These are phyloP conservation scores for Gonioctena quinquepunctata DNA, from an alignment of 1,140 invertebrate species.

Conservation along the genomic window DNA sequence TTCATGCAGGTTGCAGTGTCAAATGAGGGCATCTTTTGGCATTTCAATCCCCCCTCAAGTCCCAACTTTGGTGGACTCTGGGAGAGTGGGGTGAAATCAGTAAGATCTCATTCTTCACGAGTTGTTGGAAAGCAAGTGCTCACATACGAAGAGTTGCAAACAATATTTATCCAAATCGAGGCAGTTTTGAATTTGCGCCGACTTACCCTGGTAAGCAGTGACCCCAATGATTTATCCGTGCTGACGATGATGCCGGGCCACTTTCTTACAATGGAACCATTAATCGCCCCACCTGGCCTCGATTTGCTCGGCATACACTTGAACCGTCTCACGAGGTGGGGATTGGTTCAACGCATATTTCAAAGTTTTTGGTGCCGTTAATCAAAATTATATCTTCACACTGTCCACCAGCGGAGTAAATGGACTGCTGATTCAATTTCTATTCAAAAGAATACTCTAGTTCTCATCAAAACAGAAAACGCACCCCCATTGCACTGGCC, in stretches of 20 bases:
- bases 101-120: background rate
- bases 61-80: slow-evolving; percentile 20
- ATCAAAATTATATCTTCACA: slow-evolving; percentile 31
- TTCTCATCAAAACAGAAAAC: slow-evolving; percentile 28
- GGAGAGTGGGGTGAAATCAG: slow-evolving; percentile 20
- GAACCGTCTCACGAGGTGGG: background rate
- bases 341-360: slow-evolving; percentile 9
- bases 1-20: background rate
- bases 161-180: background rate
- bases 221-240: background rate
- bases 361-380: slow-evolving; percentile 28
- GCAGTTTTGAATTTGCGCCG: background rate
- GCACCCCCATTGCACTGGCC: slow-evolving; percentile 35
- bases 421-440: slow-evolving; percentile 1
- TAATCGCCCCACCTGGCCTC: background rate
- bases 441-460: background rate
- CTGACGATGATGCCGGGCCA: too few relatives aligned
- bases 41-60: slow-evolving; percentile 1
- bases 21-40: background rate
- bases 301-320: background rate
- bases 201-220: background rate
- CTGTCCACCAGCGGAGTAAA: slow-evolving; percentile 23
- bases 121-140: slow-evolving; percentile 5
- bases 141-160: slow-evolving; percentile 14
- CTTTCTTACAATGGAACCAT: background rate